phyloP scores from a whole-genome alignment of 1,140 invertebrate genomes.

The Mizuhopecten yessoensis region DNA sequence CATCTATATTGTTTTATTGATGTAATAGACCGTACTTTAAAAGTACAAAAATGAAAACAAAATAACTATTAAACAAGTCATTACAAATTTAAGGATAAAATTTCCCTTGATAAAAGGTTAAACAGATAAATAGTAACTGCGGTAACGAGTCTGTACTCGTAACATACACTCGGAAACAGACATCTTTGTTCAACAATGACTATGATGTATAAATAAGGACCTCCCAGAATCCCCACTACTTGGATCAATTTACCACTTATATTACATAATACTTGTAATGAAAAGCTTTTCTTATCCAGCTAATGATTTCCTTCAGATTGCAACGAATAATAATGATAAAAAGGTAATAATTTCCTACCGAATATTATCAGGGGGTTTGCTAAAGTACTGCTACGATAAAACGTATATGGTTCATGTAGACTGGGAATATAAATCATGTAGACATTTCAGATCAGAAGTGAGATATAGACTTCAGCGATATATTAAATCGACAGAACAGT shows the following conservation, averaged over 20 bases:
- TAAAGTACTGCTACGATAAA: too few species aligned
- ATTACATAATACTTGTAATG: background rate
- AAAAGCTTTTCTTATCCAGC: background rate
- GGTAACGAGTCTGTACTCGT: background rate
- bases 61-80: background rate
- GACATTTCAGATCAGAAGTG: too few species aligned
- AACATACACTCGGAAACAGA: background rate
- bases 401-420: too few species aligned
- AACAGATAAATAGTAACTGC: background rate
- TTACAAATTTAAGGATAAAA: slow-evolving; percentile 26
- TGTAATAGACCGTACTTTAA: slow-evolving; percentile 11
- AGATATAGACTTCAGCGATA: background rate
- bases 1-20: background rate
- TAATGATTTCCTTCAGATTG: background rate
- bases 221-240: background rate
- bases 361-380: too few species aligned
- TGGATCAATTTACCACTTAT: background rate
- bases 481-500: too few species aligned
- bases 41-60: slow-evolving; percentile 14
- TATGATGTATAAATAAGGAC: too few species aligned
- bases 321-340: too few species aligned
- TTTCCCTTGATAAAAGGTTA: background rate
- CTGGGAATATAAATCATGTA: too few species aligned
- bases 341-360: too few species aligned
- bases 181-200: too few species aligned